A percentile compares a stretch with the other conserved stretches of the same genome.
Evolutionary conservation across 2,797 vertebrate genomes (phyloP).

Genomic region (Rallus crepitans): DNA sequence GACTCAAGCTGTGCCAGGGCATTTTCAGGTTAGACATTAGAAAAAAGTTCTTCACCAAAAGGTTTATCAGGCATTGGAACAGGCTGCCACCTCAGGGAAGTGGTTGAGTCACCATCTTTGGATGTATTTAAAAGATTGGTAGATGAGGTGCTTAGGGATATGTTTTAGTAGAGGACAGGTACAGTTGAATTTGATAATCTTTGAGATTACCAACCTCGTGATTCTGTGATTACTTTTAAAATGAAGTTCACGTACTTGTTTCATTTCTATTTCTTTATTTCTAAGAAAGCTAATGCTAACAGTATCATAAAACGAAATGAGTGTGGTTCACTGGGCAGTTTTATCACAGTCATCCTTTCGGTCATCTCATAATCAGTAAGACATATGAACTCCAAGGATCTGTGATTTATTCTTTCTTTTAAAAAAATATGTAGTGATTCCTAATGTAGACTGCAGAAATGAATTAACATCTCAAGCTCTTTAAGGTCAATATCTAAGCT

Average conservation of each 20-base stretch:
- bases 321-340: not conserved
- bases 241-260: not conserved
- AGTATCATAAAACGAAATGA: not conserved
- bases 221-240: not conserved
- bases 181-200: too few species aligned
- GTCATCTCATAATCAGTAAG: not conserved
- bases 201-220: too few species aligned
- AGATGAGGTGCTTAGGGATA: too few species aligned
- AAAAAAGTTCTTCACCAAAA: too few species aligned
- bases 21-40: too few species aligned
- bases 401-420: not conserved
- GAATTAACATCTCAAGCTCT: not conserved
- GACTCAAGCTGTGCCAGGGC: too few species aligned
- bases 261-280: not conserved
- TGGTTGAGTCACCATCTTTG: too few species aligned
- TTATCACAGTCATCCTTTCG: not conserved
- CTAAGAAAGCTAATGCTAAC: not conserved
- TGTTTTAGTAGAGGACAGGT: too few species aligned
- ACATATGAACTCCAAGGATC: not conserved
- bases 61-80: too few species aligned
- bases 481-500: not conserved
- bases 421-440: not conserved
- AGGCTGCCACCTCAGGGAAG: too few species aligned
- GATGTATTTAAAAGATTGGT: too few species aligned
- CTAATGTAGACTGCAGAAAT: not conserved